Percentiles rank a stretch among this genome's conserved stretches.
These are phyloP conservation scores for Agrotis ipsilon DNA, from an alignment of 2,888 invertebrate species.

Conservation along the genomic window DNA sequence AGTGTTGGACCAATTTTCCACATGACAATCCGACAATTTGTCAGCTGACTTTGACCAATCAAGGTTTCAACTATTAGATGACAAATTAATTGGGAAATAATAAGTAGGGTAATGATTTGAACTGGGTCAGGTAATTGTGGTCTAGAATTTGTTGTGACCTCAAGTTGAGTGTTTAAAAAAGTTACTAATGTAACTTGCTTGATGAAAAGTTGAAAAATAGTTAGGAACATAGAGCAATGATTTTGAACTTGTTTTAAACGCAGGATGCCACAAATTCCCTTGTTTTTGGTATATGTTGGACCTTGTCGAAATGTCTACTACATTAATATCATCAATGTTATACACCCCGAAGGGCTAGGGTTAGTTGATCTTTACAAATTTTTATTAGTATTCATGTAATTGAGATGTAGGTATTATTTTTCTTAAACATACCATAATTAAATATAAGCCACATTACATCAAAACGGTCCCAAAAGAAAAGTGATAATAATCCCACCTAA, in stretches of 20 bases:
- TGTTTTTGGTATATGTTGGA: not conserved
- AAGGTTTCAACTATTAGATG: constrained; percentile 55
- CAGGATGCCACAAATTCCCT: not conserved
- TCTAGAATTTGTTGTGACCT: not conserved
- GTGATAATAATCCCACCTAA: constrained; percentile 39
- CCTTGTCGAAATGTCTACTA: not conserved
- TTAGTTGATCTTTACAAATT: no score
- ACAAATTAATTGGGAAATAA: constrained; percentile 43
- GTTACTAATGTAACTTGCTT: no score
- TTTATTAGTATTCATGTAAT: no score
- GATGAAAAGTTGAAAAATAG: no score
- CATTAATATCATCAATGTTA: no score
- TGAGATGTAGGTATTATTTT: no score
- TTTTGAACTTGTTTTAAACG: not conserved
- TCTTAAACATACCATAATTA: not conserved
- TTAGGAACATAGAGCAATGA: no score
- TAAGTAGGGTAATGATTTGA: constrained; percentile 5
- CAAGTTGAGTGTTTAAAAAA: not conserved
- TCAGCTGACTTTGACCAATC: constrained; percentile 54
- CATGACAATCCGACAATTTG: constrained; percentile 66
- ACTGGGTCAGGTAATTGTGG: constrained; percentile 25
- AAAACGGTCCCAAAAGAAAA: constrained; percentile 1
- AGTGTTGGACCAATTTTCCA: constrained; percentile 56
- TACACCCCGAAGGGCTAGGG: no score
- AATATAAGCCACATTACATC: not conserved